These are phyloP conservation scores for Dolichomitus sp. DNA, from an alignment of 2,888 invertebrate species.

Conservation along the genomic window DNA sequence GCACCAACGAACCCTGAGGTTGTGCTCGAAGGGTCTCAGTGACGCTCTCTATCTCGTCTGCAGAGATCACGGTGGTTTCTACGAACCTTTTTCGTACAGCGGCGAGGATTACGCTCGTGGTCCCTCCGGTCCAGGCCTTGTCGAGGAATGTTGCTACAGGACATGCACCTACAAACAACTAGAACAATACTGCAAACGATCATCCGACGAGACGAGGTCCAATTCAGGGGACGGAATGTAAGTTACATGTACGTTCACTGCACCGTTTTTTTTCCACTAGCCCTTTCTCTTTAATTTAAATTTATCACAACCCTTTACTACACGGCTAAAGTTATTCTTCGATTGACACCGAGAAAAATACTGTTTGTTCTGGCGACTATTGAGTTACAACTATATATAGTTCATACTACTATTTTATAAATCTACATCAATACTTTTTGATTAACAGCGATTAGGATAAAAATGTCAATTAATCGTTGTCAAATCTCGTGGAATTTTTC, in stretches of 20 bases:
- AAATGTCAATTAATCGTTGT: not conserved
- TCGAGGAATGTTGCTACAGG: conserved; percentile 82
- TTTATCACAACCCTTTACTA: not conserved
- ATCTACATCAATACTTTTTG: too few relatives aligned
- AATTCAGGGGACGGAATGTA: conserved; percentile 72
- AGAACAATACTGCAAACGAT: conserved; percentile 82
- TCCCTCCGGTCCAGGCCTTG: conserved; percentile 77
- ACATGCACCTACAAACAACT: conserved; percentile 79
- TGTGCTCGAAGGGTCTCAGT: conserved; percentile 82
- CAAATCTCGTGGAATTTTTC: not conserved
- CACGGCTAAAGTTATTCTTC: not conserved
- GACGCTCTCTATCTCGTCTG: conserved; percentile 81
- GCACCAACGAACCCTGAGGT: conserved; percentile 69
- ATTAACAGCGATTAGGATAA: not conserved
- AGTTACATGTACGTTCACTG: conserved; percentile 74
- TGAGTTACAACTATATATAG: too few relatives aligned
- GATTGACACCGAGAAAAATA: not conserved
- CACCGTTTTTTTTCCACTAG: conserved; percentile 16
- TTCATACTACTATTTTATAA: too few relatives aligned
- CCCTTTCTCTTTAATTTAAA: conserved; percentile 57
- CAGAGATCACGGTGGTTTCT: conserved; percentile 78
- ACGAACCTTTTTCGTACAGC: conserved; percentile 79
- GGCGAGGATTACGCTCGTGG: conserved; percentile 71
- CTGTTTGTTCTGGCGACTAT: too few relatives aligned
- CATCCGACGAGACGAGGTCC: conserved; percentile 60